A percentile compares a stretch with the other conserved stretches of the same genome.
Conservation (phyloP, 1,140 invertebrate genomes). For the Drosophila melanica region DNA sequence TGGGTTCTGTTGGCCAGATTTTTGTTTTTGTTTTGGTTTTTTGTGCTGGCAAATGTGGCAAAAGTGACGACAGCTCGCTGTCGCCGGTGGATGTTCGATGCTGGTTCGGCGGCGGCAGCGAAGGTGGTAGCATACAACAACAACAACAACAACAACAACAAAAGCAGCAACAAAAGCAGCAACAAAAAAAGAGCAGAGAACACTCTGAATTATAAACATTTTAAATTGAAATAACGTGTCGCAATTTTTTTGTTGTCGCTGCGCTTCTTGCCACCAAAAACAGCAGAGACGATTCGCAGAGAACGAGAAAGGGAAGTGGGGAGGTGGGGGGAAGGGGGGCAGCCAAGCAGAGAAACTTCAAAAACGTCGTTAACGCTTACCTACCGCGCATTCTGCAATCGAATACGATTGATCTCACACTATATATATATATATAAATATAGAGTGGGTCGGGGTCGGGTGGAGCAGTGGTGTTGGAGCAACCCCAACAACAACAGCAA, state of each 20-base stretch:
- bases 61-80: conserved; percentile 58
- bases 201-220: conserved; percentile 82
- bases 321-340: conserved; percentile 19
- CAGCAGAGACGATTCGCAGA: conserved; percentile 9
- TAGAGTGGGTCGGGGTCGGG: conserved; percentile 15
- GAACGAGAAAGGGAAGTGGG: conserved; percentile 15
- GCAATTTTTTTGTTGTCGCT: conserved; percentile 74
- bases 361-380: conserved; percentile 82
- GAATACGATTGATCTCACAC: conserved; percentile 80
- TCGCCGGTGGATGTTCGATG: conserved; percentile 9
- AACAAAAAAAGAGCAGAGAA: conserved; percentile 48
- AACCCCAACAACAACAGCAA: conserved; percentile 10
- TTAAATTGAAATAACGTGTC: conserved; percentile 83
- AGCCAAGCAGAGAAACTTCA: conserved; percentile 64
- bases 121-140: conserved; percentile 13
- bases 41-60: conserved; percentile 55
- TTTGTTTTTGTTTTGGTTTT: conserved; percentile 14
- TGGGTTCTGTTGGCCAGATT: too few species aligned
- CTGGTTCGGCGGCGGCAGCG: conserved; percentile 20
- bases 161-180: conserved; percentile 1
- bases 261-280: conserved; percentile 52
- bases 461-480: neutral
- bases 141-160: conserved; percentile 12
- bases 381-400: conserved; percentile 82
- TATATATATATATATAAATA: conserved; percentile 18